phyloP scores from a whole-genome alignment of 2,888 invertebrate species.

The Lasioglossum villosulum region DNA sequence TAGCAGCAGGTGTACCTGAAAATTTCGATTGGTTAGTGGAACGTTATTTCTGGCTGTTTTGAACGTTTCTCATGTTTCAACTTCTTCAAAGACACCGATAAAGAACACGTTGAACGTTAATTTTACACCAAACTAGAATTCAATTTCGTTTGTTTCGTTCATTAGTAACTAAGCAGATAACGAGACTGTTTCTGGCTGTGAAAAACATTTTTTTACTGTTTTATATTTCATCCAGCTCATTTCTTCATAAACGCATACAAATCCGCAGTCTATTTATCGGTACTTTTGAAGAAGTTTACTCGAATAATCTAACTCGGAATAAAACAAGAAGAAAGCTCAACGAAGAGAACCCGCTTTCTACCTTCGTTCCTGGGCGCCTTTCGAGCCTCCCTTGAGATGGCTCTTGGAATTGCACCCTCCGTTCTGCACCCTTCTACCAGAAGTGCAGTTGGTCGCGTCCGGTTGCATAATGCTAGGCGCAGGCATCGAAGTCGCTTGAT shows the following conservation, averaged over 20 bases:
- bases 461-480: constrained; percentile 75
- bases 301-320: background rate
- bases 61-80: too few relatives aligned
- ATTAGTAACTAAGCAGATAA: too few relatives aligned
- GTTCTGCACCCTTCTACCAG: constrained; percentile 77
- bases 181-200: too few relatives aligned
- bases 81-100: too few relatives aligned
- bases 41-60: too few relatives aligned
- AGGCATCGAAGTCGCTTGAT: constrained; percentile 76
- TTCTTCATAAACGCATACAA: too few relatives aligned
- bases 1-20: constrained; percentile 92
- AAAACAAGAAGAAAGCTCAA: background rate
- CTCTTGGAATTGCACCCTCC: constrained; percentile 83
- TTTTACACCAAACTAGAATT: too few relatives aligned
- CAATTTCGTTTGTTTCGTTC: too few relatives aligned
- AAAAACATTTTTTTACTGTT: too few relatives aligned
- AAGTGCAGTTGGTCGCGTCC: constrained; percentile 71
- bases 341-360: constrained; percentile 38
- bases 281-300: background rate
- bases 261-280: background rate
- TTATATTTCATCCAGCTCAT: too few relatives aligned
- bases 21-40: background rate
- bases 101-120: too few relatives aligned
- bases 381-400: constrained; percentile 78
- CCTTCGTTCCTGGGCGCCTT: constrained; percentile 79